Evolutionary conservation across 1,140 invertebrate genomes (phyloP).

Genomic region (Platyscapa corneri): DNA sequence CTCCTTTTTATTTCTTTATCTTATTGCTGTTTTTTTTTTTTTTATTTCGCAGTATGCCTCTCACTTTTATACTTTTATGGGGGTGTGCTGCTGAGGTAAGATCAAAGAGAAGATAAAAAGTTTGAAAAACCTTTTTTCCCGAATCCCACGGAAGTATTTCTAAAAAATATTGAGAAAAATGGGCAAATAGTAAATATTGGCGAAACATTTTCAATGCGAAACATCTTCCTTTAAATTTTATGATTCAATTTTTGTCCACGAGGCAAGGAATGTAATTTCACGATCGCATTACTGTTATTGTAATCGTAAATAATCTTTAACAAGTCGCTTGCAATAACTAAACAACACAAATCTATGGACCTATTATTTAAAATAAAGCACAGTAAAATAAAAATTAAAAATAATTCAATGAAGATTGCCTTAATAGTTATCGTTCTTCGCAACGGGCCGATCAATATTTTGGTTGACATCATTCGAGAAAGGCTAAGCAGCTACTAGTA

Average conservation of each 20-base stretch:
- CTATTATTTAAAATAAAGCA: no score
- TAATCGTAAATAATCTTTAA: no score
- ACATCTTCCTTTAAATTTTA: no score
- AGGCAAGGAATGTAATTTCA: no score
- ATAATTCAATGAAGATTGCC: no score
- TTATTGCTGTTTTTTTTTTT: conserved; percentile 33
- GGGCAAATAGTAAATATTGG: not conserved
- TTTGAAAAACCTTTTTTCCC: not conserved
- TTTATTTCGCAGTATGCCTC: not conserved
- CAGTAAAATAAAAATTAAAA: no score
- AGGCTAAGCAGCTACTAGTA: not conserved
- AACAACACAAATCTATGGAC: no score
- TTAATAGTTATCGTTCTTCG: no score
- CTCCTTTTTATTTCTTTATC: conserved; percentile 18
- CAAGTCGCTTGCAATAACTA: no score
- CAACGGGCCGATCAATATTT: not conserved
- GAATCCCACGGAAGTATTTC: not conserved
- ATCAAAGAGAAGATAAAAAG: not conserved
- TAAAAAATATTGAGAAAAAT: not conserved
- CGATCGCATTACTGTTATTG: no score
- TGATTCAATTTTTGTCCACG: no score
- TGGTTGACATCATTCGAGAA: not conserved
- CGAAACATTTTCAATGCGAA: no score
- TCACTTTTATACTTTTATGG: conserved; percentile 23
- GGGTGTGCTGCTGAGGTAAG: not conserved